Conservation (phyloP, 1,140 invertebrate genomes). For the Archivesica marissinica region DNA sequence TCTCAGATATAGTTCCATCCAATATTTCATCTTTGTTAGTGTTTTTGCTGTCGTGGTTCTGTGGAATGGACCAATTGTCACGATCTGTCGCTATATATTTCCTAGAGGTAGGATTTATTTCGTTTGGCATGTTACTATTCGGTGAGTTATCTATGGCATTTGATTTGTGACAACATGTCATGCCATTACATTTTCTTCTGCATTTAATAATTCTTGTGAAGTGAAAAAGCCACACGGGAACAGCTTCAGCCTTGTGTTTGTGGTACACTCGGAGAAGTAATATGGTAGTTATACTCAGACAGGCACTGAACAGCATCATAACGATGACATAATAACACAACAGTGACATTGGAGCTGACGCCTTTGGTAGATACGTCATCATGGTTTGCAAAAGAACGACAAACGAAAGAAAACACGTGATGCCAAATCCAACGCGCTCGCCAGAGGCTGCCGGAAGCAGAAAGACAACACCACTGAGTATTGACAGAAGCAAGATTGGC, state of each 20-base stretch:
- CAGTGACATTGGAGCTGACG: slow-evolving; percentile 54
- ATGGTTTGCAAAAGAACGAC: slow-evolving; percentile 54
- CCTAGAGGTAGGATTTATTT: too few species aligned
- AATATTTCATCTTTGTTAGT: neutral
- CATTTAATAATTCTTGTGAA: slow-evolving; percentile 45
- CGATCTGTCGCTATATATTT: neutral
- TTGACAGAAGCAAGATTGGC: slow-evolving; percentile 31
- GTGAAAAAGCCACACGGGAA: slow-evolving; percentile 31
- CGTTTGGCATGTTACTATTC: too few species aligned
- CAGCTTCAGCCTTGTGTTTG: neutral
- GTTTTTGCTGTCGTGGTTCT: too few species aligned
- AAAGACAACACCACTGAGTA: slow-evolving; percentile 50
- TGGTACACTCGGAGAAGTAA: slow-evolving; percentile 31
- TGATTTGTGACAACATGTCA: neutral
- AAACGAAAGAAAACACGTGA: slow-evolving; percentile 57
- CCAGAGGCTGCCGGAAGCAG: slow-evolving; percentile 54
- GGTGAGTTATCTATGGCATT: neutral
- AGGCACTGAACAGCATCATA: slow-evolving; percentile 50
- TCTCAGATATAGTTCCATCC: neutral
- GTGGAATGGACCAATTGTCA: too few species aligned
- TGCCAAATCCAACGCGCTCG: slow-evolving; percentile 51
- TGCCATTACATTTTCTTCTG: slow-evolving; percentile 30
- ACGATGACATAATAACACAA: slow-evolving; percentile 61
- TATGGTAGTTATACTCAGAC: slow-evolving; percentile 10
- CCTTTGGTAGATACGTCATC: slow-evolving; percentile 50